Percentiles rank a stretch among this genome's conserved stretches.
These are phyloP conservation scores for Atta texana DNA, from an alignment of 1,140 invertebrate genomes.

Conservation along the genomic window DNA sequence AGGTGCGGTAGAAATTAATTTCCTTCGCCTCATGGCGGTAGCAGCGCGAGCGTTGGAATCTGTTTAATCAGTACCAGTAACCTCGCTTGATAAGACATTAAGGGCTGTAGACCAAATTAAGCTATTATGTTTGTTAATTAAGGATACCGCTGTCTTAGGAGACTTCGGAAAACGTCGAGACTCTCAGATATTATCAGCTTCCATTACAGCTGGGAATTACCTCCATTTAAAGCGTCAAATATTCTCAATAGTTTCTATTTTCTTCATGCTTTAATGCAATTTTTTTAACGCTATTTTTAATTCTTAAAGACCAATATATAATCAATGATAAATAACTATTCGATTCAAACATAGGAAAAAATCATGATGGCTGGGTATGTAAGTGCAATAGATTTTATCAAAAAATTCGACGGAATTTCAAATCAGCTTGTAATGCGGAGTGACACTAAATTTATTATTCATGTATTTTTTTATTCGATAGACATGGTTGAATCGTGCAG, in stretches of 20 bases:
- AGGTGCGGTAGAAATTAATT: conserved; percentile 73
- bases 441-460: conserved; percentile 16
- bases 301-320: too few species aligned
- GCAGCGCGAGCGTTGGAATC: conserved; percentile 63
- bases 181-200: conserved; percentile 23
- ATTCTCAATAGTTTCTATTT: not conserved
- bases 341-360: not conserved
- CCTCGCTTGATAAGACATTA: conserved; percentile 74
- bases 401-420: conserved; percentile 1
- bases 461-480: conserved; percentile 17
- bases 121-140: conserved; percentile 64
- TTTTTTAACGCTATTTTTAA: not conserved
- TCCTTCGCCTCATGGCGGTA: conserved; percentile 45
- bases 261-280: not conserved
- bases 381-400: not conserved
- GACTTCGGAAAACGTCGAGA: conserved; percentile 26
- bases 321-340: not conserved
- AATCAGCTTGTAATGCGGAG: conserved; percentile 7
- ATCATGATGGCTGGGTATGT: not conserved
- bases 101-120: conserved; percentile 57
- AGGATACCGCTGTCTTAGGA: conserved; percentile 50
- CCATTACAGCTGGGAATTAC: conserved; percentile 24
- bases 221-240: conserved; percentile 1
- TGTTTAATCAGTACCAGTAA: conserved; percentile 74
- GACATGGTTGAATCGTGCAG: not conserved